Evolutionary conservation across 2,888 invertebrate species (phyloP), one percentile per base, ranked within the genome.

Genomic region (Pseudoips prasinana): DNA sequence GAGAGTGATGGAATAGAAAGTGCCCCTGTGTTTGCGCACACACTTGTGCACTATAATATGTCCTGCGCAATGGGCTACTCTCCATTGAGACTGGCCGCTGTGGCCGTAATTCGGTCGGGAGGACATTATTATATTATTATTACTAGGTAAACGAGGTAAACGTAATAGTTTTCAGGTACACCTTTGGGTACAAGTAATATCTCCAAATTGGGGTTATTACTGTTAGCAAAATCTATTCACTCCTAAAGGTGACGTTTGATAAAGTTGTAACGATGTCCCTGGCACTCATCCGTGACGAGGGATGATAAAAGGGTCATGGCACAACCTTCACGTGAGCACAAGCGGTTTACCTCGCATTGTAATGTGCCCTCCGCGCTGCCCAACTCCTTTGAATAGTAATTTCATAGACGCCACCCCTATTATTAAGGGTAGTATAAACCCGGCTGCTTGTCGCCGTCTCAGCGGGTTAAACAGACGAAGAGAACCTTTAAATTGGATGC

Each of bases 361-460:
- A 73, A 67, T 72, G 61, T 68, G 55, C 63, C 65, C 67, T 64
- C 61, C 60, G 43, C 57, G 62, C 61, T 67, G 56, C 61, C 70
- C 64, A 63, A 73, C 71, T 71, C 65, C 72, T 78, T 72, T 72
- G 68, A 74, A 73, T 72, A 74, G 72, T 73, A 75, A 79, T 83
- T 80, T 79, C 64, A 72, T 71, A 72, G 67, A 62, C 63, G 65
- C 69, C 61, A 73, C 62, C 77, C 71, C 73, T 73, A 63, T 78
- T 75, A 82, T 83, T 83, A 79, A 54, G 73, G 73, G 73, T 52
- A 69, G 65, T 77, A 76, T 73, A 80, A 74, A 63, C 70, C 66
- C 66, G 69, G 65, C 73, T 62, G 57, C 51, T 54, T 67, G 73
- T 70, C 73, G 73, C 74, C 76, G 62, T 58, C 58, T 65, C 64